Base-by-base conservation (phyloP, 1,140 invertebrate genomes). In the Oryctes rhinoceros region DNA sequence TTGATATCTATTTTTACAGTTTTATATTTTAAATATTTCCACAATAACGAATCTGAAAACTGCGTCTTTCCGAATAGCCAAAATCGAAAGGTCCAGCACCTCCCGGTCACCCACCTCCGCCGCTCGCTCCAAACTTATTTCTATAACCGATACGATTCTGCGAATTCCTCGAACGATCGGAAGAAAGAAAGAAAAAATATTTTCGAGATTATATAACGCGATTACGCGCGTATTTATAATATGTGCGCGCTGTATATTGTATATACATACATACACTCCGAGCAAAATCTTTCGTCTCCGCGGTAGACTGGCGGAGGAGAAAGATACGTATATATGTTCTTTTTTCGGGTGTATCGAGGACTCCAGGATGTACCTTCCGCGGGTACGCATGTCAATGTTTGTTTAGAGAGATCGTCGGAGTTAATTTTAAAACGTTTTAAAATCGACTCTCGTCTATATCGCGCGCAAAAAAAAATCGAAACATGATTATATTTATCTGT, bases 1-100 rank as follows among this genome's bases (percentile, higher is more conserved):
- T 71, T 71, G 65, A 71, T 71, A 24, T 71, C 65, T 71, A 71
- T 71, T 71, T 71, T 71, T 71, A 71, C 65, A 15, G 65, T 71
- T 71, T 71, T 71, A 71, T 71, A 15, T 35, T 71, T 71, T 71
- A 71, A 71, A 71, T 71, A 71, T 71, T 71, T 71, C 24, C 11
- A 71, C 65, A 71, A 71, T 71, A 71, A 35, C 35, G 65, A 37
- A 35, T 71, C 11, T 37, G 7, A 20, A 13, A 71, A 71, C 65
- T 35, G 24, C 24, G 62, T 20, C n/a, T 67, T 18, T 67, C 49
- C 49, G n/a, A 53, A 53, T 53, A n/a, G 11, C n/a, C 49, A 30
- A 30, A 30, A 30, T 2, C 2, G 24, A 30, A 30, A 30, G 24
- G 49, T n/a, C 49, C n/a, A 53, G n/a, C 49, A 9, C 13, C 49